Base-by-base conservation (phyloP, 2,113 vertebrate genomes). In the Caretta caretta region DNA sequence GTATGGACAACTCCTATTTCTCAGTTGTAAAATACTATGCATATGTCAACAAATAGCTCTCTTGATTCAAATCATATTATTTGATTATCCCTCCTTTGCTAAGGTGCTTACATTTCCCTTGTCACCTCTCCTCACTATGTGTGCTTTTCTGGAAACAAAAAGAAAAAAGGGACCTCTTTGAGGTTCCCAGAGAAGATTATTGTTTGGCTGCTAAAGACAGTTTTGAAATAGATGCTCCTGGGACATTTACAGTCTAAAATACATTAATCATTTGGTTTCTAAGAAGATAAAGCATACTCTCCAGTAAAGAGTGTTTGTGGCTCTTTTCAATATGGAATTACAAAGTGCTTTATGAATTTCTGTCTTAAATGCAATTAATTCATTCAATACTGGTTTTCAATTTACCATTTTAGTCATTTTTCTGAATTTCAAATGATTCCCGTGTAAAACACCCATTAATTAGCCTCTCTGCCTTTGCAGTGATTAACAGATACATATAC, bases 381-480 rank as follows among this genome's bases (percentile, higher is more conserved):
- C 79, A 84, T 96, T 96, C 97, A 93, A 90, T 85, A 80, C 90
- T 53, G 38, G 78, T 79, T 94, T 87, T 93, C 81, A 96, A 93
- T 96, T 96, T 94, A 94, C 94, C 90, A 93, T 95, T 97, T 96
- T 93, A 91, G 91, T 94, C 59, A 56, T n/a, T 94, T 96, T 92
- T 95, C 96, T 94, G 92, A 94, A 82, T 90, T 97, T 95, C 82
- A 87, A 87, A 85, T 20, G 38, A 75, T 97, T 90, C 72, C 82
- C 38, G 27, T 90, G 93, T 94, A 96, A 94, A 97, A 97, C 72
- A 3, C 94, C 89, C 93, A 87, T 89, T 98, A 97, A 98, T 98
- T 98, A 98, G 90, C 79, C 88, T 85, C 85, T 75, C 92, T 96
- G 97, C 92, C 87, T 98, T 97, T 96, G 49, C 88, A 96, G 93